These are phyloP conservation scores for Drosophila mettleri DNA, from an alignment of 2,888 invertebrate species.

Conservation along the genomic window DNA sequence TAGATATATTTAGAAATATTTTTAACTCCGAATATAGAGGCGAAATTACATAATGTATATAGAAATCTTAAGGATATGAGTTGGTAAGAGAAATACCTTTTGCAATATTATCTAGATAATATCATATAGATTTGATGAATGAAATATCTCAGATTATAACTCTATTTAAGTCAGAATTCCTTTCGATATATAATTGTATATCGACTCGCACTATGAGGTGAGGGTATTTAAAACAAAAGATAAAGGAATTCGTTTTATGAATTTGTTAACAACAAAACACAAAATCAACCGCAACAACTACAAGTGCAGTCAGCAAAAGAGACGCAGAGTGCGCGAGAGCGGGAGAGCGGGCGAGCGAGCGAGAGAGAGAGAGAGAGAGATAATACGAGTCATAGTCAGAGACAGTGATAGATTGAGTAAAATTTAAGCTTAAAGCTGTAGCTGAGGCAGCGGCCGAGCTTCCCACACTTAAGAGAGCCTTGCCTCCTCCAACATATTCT, in stretches of 20 bases:
- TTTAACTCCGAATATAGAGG: too few species aligned
- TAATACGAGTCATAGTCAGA: neutral
- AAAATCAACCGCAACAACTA: slow-evolving; percentile 49
- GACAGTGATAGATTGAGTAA: slow-evolving; percentile 10
- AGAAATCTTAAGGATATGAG: too few species aligned
- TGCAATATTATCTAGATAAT: too few species aligned
- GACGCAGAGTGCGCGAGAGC: neutral
- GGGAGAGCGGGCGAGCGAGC: neutral
- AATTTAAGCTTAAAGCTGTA: slow-evolving; percentile 23
- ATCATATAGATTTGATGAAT: too few species aligned
- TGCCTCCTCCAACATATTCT: slow-evolving; percentile 6
- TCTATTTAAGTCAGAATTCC: too few species aligned
- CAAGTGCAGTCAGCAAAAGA: slow-evolving; percentile 27
- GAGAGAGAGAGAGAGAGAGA: neutral
- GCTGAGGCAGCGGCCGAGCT: slow-evolving; percentile 7
- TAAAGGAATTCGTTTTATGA: slow-evolving; percentile 73
- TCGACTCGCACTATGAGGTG: too few species aligned
- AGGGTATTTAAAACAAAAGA: slow-evolving; percentile 39
- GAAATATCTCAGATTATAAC: too few species aligned
- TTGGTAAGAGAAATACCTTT: too few species aligned
- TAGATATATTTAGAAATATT: too few species aligned
- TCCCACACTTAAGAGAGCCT: slow-evolving; percentile 27
- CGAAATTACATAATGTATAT: too few species aligned
- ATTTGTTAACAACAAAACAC: slow-evolving; percentile 72
- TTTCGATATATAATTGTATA: too few species aligned